Conservation (phyloP, 2,888 invertebrate genomes). For the Craniophora ligustri region DNA sequence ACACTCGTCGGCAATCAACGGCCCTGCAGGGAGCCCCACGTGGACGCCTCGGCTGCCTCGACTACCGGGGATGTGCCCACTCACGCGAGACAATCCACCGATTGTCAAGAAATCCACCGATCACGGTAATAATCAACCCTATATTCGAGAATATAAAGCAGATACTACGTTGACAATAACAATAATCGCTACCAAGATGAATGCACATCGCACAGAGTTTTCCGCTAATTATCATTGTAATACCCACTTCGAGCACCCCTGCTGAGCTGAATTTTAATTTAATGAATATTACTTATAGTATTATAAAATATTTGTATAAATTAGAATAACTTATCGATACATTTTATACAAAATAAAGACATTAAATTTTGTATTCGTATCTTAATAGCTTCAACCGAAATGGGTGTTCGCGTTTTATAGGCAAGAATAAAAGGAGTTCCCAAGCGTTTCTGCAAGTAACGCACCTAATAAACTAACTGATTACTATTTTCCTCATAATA, state of each 20-base stretch:
- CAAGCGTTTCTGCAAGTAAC: constrained; percentile 81
- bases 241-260: constrained; percentile 64
- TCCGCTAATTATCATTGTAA: constrained; percentile 81
- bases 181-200: constrained; percentile 60
- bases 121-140: constrained; percentile 42
- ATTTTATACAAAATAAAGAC: constrained; percentile 49
- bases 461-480: constrained; percentile 84
- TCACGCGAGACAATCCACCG: constrained; percentile 73
- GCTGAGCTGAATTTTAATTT: constrained; percentile 71
- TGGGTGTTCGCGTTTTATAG: constrained; percentile 56
- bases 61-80: constrained; percentile 69
- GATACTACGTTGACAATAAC: not conserved
- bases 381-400: constrained; percentile 55
- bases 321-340: constrained; percentile 56
- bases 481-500: constrained; percentile 82
- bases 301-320: constrained; percentile 59
- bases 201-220: constrained; percentile 72
- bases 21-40: constrained; percentile 83
- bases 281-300: constrained; percentile 59
- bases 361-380: constrained; percentile 43
- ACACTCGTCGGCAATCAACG: constrained; percentile 82
- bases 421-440: constrained; percentile 62
- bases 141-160: constrained; percentile 18
- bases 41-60: constrained; percentile 64
- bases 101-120: constrained; percentile 59